These are phyloP conservation scores for Chromobotia macracanthus DNA, from an alignment of 2,797 vertebrate species.

Conservation along the genomic window DNA sequence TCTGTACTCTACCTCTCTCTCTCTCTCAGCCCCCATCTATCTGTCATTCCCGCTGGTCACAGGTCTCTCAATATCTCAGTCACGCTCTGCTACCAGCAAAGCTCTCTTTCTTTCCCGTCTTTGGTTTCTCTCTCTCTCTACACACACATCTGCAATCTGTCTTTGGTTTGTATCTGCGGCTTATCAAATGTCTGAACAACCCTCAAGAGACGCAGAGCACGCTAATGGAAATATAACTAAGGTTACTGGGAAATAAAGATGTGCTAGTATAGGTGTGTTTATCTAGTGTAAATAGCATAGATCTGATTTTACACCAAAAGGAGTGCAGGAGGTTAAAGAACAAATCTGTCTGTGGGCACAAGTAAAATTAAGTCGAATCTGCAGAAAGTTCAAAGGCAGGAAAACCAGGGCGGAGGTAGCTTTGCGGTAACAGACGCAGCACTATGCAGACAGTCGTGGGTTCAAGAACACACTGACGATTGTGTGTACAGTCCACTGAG, in stretches of 20 bases:
- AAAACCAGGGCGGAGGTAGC: conserved; percentile 28
- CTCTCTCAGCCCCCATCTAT: conserved; percentile 4
- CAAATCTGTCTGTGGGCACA: neutral
- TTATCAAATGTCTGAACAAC: conserved; percentile 48
- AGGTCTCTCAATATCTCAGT: conserved; percentile 48
- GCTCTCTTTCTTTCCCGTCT: neutral
- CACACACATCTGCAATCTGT: conserved; percentile 27
- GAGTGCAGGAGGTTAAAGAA: conserved; percentile 16
- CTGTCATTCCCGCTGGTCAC: conserved; percentile 40
- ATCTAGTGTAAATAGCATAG: too few relatives aligned
- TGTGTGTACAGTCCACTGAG: neutral
- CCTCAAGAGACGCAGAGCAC: conserved; percentile 29
- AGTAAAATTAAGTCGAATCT: conserved; percentile 14
- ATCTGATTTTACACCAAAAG: neutral
- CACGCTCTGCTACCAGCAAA: conserved; percentile 30
- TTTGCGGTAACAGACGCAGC: conserved; percentile 15
- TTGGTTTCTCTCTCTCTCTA: conserved; percentile 26
- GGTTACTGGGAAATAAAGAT: conserved; percentile 1
- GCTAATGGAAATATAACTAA: conserved; percentile 12
- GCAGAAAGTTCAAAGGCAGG: conserved; percentile 26
- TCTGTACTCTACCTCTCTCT: conserved; percentile 29
- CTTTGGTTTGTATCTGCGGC: conserved; percentile 41
- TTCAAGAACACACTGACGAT: conserved; percentile 27
- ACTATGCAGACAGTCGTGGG: conserved; percentile 12
- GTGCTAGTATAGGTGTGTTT: neutral